Percentiles rank a stretch among this genome's conserved stretches.
Evolutionary conservation across 2,113 vertebrate species (phyloP).

Genomic region (Hassar affinis): DNA sequence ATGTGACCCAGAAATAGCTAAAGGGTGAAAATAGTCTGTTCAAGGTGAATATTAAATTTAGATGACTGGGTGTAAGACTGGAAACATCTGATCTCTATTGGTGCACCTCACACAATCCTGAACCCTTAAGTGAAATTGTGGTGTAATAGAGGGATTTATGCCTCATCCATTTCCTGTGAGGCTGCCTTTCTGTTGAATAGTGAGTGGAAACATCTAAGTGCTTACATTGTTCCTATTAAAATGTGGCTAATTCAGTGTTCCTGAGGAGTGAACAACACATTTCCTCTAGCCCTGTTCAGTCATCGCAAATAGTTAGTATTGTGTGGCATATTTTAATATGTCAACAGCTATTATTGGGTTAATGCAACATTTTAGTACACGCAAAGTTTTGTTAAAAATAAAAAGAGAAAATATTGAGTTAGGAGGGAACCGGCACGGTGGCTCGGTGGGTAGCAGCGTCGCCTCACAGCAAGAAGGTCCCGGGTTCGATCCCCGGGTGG

Average conservation of each 20-base stretch:
- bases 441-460: too few species aligned
- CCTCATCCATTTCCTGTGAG: constrained; percentile 24
- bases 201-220: constrained; percentile 6
- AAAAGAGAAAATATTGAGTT: not conserved
- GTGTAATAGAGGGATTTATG: constrained; percentile 5
- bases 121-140: constrained; percentile 1
- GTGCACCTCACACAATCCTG: constrained; percentile 2
- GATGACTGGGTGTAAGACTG: constrained; percentile 10
- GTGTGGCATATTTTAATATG: not conserved
- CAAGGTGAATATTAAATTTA: constrained; percentile 37
- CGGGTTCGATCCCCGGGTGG: too few species aligned
- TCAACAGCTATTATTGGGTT: constrained; percentile 3
- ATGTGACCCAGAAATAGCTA: constrained; percentile 28
- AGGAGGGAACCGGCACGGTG: too few species aligned
- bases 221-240: constrained; percentile 24
- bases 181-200: not conserved
- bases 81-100: constrained; percentile 34
- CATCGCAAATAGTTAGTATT: constrained; percentile 9
- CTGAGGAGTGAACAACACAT: not conserved
- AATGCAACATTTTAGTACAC: not conserved
- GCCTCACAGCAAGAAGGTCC: too few species aligned
- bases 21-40: constrained; percentile 10
- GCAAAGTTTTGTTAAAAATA: not conserved
- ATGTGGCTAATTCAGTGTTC: constrained; percentile 9
- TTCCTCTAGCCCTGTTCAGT: constrained; percentile 17